Conservation (phyloP, 2,797 vertebrate genomes). For the Pseudotriccus pelzelni region DNA sequence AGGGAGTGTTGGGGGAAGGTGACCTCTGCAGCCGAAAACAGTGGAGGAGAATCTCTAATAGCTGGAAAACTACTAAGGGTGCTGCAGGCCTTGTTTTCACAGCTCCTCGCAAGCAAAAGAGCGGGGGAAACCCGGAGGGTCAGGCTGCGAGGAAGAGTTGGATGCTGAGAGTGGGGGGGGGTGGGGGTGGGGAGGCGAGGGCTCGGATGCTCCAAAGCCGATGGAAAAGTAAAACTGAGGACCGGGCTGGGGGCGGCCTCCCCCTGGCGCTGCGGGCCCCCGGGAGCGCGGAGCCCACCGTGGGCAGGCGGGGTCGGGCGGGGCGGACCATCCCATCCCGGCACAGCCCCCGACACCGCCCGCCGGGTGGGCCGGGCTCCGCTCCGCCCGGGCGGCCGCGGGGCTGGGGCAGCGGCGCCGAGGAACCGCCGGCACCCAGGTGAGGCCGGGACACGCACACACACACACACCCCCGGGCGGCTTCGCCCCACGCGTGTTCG, state of each 20-base stretch:
- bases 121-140: neutral
- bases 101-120: rapidly evolving
- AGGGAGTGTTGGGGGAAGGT: neutral
- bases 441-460: neutral
- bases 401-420: neutral
- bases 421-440: neutral
- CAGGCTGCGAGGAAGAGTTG: neutral
- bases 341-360: neutral
- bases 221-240: neutral
- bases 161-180: neutral
- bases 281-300: rapidly evolving
- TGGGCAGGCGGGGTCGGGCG: neutral
- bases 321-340: neutral
- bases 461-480: no score
- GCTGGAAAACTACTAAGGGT: rapidly evolving
- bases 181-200: neutral
- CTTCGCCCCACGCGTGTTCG: rapidly evolving
- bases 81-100: neutral
- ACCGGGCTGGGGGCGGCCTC: no score
- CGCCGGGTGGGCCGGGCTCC: constrained; percentile 4
- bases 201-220: neutral
- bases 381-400: constrained; percentile 8
- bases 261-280: rapidly evolving
- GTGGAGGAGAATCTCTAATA: neutral
- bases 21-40: neutral